These are phyloP conservation scores for Xiphophorus maculatus DNA, from an alignment of 2,113 vertebrate species.

Conservation along the genomic window DNA sequence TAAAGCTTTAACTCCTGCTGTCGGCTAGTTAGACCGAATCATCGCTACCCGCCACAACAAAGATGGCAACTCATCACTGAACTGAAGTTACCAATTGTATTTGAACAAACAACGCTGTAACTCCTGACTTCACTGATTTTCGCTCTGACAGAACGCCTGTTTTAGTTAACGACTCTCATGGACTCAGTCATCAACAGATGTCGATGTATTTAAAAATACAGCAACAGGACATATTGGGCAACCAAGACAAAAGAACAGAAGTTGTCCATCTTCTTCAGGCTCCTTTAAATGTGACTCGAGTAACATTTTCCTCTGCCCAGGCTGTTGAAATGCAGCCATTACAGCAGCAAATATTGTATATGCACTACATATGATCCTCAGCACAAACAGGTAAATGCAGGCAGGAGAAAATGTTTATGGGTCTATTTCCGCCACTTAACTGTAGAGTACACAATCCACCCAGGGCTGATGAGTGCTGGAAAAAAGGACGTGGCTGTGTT, in stretches of 20 bases:
- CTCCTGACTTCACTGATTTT: no score
- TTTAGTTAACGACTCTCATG: no score
- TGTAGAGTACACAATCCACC: conserved; percentile 18
- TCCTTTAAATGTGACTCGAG: background rate
- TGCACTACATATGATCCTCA: conserved; percentile 42
- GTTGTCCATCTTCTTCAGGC: conserved; percentile 14
- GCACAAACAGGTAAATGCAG: conserved; percentile 73
- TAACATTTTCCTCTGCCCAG: background rate
- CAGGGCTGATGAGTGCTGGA: conserved; percentile 62
- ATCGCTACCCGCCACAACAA: no score
- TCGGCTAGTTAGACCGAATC: no score
- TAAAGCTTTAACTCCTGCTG: no score
- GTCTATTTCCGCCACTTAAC: conserved; percentile 73
- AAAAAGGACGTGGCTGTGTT: conserved; percentile 64
- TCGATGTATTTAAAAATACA: no score
- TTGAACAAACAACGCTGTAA: no score
- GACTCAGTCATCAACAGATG: no score
- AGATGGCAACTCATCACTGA: no score
- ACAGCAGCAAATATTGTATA: conserved; percentile 38
- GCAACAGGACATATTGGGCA: background rate
- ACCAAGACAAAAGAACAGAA: background rate
- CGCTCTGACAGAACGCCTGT: no score
- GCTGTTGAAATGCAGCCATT: conserved; percentile 13
- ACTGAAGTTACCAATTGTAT: no score
- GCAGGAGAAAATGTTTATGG: conserved; percentile 70